Evolutionary conservation across 2,797 vertebrate species (phyloP).

Genomic region (Poecilia velifera): DNA sequence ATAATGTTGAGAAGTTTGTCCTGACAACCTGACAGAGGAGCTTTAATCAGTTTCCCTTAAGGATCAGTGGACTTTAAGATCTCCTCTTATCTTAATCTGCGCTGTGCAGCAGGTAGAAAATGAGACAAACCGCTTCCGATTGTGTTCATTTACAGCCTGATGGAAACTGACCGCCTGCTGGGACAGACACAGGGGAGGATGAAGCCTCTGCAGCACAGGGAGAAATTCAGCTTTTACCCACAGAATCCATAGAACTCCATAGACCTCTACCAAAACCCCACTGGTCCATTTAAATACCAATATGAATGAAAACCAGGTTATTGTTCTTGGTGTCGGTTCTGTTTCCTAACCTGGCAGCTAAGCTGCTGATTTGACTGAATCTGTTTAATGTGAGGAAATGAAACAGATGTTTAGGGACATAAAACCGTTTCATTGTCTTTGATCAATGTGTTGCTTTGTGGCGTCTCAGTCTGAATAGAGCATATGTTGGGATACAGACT

Average conservation of each 20-base stretch:
- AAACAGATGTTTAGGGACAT: neutral
- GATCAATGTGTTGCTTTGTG: neutral
- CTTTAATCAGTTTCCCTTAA: slow-evolving; percentile 53
- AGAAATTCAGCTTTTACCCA: neutral
- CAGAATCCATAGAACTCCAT: neutral
- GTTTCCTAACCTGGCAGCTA: neutral
- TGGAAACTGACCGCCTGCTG: slow-evolving; percentile 4
- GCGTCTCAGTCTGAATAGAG: neutral
- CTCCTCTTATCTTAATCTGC: slow-evolving; percentile 33
- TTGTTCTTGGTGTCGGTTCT: neutral
- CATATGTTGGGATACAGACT: neutral
- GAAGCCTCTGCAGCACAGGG: neutral
- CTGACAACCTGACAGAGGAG: slow-evolving; percentile 45
- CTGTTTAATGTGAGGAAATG: neutral
- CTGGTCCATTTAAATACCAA: neutral
- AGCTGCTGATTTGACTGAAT: neutral
- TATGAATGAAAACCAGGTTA: neutral
- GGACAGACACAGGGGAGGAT: neutral
- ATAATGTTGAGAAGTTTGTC: slow-evolving; percentile 38
- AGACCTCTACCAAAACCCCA: neutral
- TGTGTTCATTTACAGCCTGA: slow-evolving; percentile 31
- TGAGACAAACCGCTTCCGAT: slow-evolving; percentile 4
- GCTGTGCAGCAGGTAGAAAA: neutral
- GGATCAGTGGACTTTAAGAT: slow-evolving; percentile 39
- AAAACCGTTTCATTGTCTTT: neutral